These are phyloP conservation scores for Riparia riparia DNA, from an alignment of 2,113 vertebrate genomes.

Conservation along the genomic window DNA sequence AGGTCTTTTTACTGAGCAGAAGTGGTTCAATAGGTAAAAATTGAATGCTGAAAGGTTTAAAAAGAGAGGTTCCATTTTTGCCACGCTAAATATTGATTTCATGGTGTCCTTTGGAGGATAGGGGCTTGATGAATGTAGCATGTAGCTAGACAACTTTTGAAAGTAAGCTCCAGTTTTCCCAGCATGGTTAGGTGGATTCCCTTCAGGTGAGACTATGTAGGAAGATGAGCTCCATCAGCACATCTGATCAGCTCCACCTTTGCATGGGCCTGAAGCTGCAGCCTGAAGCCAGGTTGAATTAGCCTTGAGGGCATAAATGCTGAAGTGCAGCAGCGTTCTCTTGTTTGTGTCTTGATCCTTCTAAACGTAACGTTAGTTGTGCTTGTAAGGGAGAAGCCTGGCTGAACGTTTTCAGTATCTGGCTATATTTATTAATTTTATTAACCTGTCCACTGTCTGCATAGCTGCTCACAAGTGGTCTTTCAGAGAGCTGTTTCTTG, in stretches of 20 bases:
- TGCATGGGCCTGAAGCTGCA: background rate
- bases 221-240: background rate
- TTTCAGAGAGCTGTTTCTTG: background rate
- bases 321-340: rapidly evolving
- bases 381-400: rapidly evolving
- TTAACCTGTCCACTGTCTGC: rapidly evolving
- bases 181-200: rapidly evolving
- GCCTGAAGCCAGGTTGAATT: background rate
- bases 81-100: background rate
- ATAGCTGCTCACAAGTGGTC: rapidly evolving
- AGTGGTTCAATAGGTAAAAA: background rate
- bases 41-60: background rate
- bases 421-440: background rate
- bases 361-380: rapidly evolving
- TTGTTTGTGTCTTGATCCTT: rapidly evolving
- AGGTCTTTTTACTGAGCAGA: background rate
- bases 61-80: background rate
- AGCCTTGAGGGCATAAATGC: background rate
- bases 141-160: background rate
- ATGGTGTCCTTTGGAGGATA: background rate
- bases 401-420: background rate
- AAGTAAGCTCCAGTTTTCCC: background rate
- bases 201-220: background rate
- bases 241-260: background rate
- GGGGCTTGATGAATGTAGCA: background rate